phyloP scores from a whole-genome alignment of 2,797 vertebrate genomes.

The Gouania willdenowi region DNA sequence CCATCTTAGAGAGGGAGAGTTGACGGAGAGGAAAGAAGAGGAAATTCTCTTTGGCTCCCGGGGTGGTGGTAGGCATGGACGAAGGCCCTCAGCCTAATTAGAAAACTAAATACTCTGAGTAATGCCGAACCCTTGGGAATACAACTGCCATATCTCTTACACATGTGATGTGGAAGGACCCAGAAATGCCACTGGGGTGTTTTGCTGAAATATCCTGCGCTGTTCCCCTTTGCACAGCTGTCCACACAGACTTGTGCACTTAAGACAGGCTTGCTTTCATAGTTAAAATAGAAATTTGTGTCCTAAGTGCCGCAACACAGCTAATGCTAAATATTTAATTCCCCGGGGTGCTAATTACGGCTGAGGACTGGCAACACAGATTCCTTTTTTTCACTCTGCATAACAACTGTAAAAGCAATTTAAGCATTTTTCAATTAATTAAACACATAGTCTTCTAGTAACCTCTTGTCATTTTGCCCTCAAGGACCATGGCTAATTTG shows the following conservation, averaged over 20 bases:
- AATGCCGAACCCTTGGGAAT: constrained; percentile 89
- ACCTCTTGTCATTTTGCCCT: constrained; percentile 99
- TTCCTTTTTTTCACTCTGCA: constrained; percentile 87
- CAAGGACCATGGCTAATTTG: constrained; percentile 98
- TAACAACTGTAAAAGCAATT: constrained; percentile 99
- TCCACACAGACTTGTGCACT: constrained; percentile 89
- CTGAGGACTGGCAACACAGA: constrained; percentile 96
- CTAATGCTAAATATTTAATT: constrained; percentile 99
- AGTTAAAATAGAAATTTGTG: constrained; percentile 99
- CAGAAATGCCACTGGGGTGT: constrained; percentile 88
- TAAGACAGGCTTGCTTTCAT: constrained; percentile 92
- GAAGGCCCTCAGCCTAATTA: constrained; percentile 90
- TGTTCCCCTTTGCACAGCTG: constrained; percentile 92
- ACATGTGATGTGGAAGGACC: constrained; percentile 87
- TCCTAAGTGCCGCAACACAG: constrained; percentile 98
- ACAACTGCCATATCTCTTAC: constrained; percentile 92
- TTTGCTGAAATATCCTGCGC: constrained; percentile 90
- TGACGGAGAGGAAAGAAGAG: constrained; percentile 67
- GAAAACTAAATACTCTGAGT: constrained; percentile 95
- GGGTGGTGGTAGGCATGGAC: constrained; percentile 67
- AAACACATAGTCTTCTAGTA: constrained; percentile 98
- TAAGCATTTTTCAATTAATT: constrained; percentile 99
- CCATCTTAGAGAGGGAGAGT: constrained; percentile 18
- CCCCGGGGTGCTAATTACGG: constrained; percentile 98
- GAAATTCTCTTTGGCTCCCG: constrained; percentile 70